A percentile compares a stretch with the other conserved stretches of the same genome.
These are phyloP conservation scores for Ictalurus furcatus DNA, from an alignment of 2,113 vertebrate species.

Conservation along the genomic window DNA sequence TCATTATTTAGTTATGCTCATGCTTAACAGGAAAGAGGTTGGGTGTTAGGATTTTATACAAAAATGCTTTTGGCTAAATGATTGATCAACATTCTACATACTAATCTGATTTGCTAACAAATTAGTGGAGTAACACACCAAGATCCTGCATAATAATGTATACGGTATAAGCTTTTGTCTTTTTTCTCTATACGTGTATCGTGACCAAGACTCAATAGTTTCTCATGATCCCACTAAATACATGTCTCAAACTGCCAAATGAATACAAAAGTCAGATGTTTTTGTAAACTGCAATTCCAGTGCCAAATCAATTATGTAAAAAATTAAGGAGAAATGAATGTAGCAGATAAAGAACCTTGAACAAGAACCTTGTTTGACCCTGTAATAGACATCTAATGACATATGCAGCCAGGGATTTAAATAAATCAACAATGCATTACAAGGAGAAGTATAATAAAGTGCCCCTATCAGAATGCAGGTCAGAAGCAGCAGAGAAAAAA, in stretches of 20 bases:
- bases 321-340: background rate
- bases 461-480: no score
- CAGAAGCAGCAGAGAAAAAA: background rate
- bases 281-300: conserved; percentile 26
- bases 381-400: background rate
- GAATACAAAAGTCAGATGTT: background rate
- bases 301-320: conserved; percentile 41
- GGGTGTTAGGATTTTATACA: background rate
- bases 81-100: background rate
- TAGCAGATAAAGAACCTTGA: background rate
- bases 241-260: conserved; percentile 11
- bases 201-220: background rate
- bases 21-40: background rate
- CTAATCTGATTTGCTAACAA: background rate
- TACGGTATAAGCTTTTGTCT: background rate
- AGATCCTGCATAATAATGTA: background rate
- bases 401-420: background rate
- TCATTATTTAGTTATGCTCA: background rate
- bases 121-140: background rate
- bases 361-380: background rate
- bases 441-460: background rate
- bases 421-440: background rate
- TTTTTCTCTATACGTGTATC: background rate
- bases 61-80: background rate
- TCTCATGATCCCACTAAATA: background rate